These are phyloP conservation scores for Aurelia sp. DNA, from an alignment of 30 jellyfish, hydroid and myxozoan genomes.

Conservation along the genomic window DNA sequence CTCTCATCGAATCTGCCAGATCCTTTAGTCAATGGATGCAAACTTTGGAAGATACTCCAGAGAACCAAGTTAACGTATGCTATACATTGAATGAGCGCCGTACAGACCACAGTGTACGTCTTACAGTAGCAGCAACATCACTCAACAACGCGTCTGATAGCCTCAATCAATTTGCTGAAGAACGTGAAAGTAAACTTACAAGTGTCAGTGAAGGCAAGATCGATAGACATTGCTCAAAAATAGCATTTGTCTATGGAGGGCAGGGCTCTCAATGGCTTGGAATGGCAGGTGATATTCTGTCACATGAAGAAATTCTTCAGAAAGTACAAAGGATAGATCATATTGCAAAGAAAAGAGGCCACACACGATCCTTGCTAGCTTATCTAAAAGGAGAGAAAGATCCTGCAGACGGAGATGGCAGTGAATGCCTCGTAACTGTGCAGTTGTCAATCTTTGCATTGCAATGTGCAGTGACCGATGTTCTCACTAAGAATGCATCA, in stretches of 20 bases:
- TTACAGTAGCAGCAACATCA: slow-evolving; percentile 36
- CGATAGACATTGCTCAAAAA: slow-evolving; percentile 17
- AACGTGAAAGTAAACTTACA: slow-evolving; percentile 5
- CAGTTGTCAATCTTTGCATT: slow-evolving; percentile 72
- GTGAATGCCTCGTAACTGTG: slow-evolving; percentile 62
- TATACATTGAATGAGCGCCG: slow-evolving; percentile 62
- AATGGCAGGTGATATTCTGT: slow-evolving; percentile 64
- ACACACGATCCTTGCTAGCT: slow-evolving; percentile 40
- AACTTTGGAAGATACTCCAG: slow-evolving; percentile 40
- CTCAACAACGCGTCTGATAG: slow-evolving; percentile 23
- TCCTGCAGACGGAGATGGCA: background rate
- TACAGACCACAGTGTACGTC: slow-evolving; percentile 48
- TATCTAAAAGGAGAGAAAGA: slow-evolving; percentile 40
- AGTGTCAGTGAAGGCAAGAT: slow-evolving; percentile 38
- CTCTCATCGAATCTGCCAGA: slow-evolving; percentile 31
- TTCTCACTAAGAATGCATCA: slow-evolving; percentile 34
- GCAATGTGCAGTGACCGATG: slow-evolving; percentile 65
- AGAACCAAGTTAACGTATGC: slow-evolving; percentile 20
- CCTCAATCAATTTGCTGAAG: slow-evolving; percentile 25
- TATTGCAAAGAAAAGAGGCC: slow-evolving; percentile 44
- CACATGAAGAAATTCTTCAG: slow-evolving; percentile 4
- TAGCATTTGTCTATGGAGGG: slow-evolving; percentile 74
- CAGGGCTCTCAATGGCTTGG: slow-evolving; percentile 90
- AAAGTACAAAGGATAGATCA: slow-evolving; percentile 27
- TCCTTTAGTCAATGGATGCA: slow-evolving; percentile 50